These are phyloP conservation scores for Champsocephalus gunnari DNA, from an alignment of 2,797 vertebrate species.

Conservation along the genomic window DNA sequence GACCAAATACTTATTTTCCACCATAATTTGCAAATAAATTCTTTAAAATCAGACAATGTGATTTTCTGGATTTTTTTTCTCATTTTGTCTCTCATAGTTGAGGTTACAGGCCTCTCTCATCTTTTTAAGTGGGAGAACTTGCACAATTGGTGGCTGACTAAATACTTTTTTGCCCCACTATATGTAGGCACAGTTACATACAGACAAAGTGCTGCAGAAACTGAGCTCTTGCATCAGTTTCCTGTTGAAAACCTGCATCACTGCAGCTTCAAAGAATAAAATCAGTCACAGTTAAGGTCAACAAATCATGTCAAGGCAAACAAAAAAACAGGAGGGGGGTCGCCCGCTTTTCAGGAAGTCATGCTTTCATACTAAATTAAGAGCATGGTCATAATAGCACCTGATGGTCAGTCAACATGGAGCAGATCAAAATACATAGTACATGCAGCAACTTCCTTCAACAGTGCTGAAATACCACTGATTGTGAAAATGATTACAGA, in stretches of 20 bases:
- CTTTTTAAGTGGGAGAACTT: too few species aligned
- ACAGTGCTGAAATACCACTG: constrained; percentile 11
- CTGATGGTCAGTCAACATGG: not conserved
- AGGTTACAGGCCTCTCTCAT: too few species aligned
- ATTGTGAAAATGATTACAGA: constrained; percentile 31
- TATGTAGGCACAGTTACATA: not conserved
- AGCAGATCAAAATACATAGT: constrained; percentile 7
- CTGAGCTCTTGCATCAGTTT: constrained; percentile 72
- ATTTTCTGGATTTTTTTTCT: too few species aligned
- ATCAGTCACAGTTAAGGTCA: not conserved
- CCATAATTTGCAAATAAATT: too few species aligned
- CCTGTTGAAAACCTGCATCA: constrained; percentile 58
- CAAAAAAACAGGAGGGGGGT: not conserved
- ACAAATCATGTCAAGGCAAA: not conserved
- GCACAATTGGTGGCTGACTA: too few species aligned
- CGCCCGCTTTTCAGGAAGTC: not conserved
- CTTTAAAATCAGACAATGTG: too few species aligned
- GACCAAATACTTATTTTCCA: too few species aligned
- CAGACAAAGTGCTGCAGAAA: constrained; percentile 31
- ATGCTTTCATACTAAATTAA: not conserved
- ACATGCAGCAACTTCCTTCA: constrained; percentile 51
- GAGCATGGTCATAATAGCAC: not conserved
- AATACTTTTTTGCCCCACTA: too few species aligned
- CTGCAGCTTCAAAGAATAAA: not conserved
- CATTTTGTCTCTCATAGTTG: too few species aligned